Base-by-base conservation (phyloP, 2,113 vertebrate genomes). In the Podiceps cristatus region DNA sequence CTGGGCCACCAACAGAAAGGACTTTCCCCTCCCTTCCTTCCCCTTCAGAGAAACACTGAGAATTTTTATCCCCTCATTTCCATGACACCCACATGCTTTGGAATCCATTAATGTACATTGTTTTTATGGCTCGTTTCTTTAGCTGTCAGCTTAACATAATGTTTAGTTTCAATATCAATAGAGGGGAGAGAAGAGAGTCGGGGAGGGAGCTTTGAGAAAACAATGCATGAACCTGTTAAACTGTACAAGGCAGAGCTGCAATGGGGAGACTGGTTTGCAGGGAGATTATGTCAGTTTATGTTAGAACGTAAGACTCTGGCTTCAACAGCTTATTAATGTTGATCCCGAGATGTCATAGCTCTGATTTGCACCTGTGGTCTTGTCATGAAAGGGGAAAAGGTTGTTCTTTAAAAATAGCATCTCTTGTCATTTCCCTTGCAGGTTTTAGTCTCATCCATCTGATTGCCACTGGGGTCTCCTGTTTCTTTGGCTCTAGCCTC, bases 391-490 rank as follows among this genome's bases (percentile, higher is more conserved):
- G 53, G 69, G 45, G 35, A 91, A 94, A 63, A 59, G 86, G 12
- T 37, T 71, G 18, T 73, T 81, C 72, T 83, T 86, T 95, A 86
- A 95, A 84, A 86, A 89, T 40, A 89, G 63, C 69, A 77, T 93
- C 71, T 86, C 68, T 86, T 95, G 85, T 93, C 52, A 53, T 93
- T 96, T 91, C 23, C 13, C 72, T 86, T 73, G 55, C 94, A 99
- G 99, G 99, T 25, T 99, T 99, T 98, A 99, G 98, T 93, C 98
- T 99, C 93, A 98, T 99, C 93, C 99, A 99, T 97, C 98, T 99
- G 91, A 99, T 99, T 75, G 99, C 99, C 96, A 99, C 99, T 0
- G 99, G 99, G 1, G 96, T 99, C 81, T 99, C 99, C 85, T 99
- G 99, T 92, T 99, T 99, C 98, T 98, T 99, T 3, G 99, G 99